A percentile compares a stretch with the other conserved stretches of the same genome.
Conservation (phyloP, 2,797 vertebrate species). For the Rhadinocentrus ornatus region DNA sequence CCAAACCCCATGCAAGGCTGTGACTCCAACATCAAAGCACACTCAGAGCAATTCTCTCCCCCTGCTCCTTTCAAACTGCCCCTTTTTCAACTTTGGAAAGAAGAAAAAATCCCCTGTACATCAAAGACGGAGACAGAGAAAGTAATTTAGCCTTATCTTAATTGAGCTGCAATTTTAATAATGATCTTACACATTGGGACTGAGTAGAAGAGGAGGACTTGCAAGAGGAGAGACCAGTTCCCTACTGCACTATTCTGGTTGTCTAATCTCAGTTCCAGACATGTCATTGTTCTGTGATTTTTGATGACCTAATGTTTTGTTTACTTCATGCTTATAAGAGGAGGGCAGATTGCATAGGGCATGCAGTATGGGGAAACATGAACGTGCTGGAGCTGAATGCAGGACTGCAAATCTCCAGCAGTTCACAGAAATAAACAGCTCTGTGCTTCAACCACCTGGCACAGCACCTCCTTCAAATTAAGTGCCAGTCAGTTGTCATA, state of each 20-base stretch:
- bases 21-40: conserved; percentile 80
- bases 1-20: conserved; percentile 52
- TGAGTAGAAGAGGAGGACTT: conserved; percentile 68
- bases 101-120: conserved; percentile 79
- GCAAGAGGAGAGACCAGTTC: conserved; percentile 45
- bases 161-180: conserved; percentile 87
- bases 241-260: conserved; percentile 46
- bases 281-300: conserved; percentile 76
- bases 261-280: conserved; percentile 72
- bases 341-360: conserved; percentile 69
- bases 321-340: conserved; percentile 81
- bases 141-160: conserved; percentile 88
- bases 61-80: conserved; percentile 60
- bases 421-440: conserved; percentile 71
- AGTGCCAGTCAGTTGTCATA: conserved; percentile 45
- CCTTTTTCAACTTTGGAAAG: conserved; percentile 69
- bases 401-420: conserved; percentile 58
- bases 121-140: conserved; percentile 85
- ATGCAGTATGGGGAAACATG: conserved; percentile 73
- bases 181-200: conserved; percentile 87
- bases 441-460: conserved; percentile 70
- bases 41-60: conserved; percentile 48
- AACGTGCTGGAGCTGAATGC: conserved; percentile 66
- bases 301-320: conserved; percentile 85
- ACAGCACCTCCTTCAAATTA: conserved; percentile 46